Evolutionary conservation across 53 echinoderm and acorn worm genomes (phyloP).

Genomic region (Arbacia lixula): DNA sequence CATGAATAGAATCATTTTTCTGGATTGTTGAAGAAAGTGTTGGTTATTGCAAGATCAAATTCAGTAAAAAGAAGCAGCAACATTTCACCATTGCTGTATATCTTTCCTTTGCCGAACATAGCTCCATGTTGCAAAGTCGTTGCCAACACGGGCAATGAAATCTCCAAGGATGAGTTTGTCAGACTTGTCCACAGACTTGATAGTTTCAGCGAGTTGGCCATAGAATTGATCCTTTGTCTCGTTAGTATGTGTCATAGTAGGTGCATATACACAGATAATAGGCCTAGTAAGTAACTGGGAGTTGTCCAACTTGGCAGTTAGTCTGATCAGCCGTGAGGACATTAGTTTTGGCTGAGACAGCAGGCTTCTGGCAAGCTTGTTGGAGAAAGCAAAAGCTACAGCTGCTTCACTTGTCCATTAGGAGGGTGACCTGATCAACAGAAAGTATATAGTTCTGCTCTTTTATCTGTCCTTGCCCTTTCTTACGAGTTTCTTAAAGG

Average conservation of each 20-base stretch:
- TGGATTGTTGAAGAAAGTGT: slow-evolving; percentile 65
- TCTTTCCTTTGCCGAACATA: slow-evolving; percentile 45
- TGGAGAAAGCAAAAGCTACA: no score
- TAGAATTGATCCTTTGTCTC: slow-evolving; percentile 57
- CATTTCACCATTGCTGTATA: slow-evolving; percentile 56
- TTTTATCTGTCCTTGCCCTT: no score
- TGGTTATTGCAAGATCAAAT: slow-evolving; percentile 57
- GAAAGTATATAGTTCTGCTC: no score
- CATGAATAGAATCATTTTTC: slow-evolving; percentile 53
- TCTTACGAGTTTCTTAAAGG: no score
- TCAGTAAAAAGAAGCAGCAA: slow-evolving; percentile 54
- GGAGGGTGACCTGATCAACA: no score
- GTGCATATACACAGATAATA: slow-evolving; percentile 56
- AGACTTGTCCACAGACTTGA: slow-evolving; percentile 15
- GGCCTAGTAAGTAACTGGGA: neutral
- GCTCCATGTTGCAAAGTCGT: neutral
- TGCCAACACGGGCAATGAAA: slow-evolving; percentile 66
- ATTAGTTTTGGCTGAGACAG: no score
- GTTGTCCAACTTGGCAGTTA: neutral
- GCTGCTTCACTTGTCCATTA: no score
- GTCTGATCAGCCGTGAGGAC: no score
- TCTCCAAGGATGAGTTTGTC: slow-evolving; percentile 67
- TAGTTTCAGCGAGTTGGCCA: slow-evolving; percentile 5
- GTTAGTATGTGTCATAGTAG: slow-evolving; percentile 48
- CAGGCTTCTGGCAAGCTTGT: no score